phyloP scores from a whole-genome alignment of 2,113 vertebrate species.

The Campylomormyrus numenius region DNA sequence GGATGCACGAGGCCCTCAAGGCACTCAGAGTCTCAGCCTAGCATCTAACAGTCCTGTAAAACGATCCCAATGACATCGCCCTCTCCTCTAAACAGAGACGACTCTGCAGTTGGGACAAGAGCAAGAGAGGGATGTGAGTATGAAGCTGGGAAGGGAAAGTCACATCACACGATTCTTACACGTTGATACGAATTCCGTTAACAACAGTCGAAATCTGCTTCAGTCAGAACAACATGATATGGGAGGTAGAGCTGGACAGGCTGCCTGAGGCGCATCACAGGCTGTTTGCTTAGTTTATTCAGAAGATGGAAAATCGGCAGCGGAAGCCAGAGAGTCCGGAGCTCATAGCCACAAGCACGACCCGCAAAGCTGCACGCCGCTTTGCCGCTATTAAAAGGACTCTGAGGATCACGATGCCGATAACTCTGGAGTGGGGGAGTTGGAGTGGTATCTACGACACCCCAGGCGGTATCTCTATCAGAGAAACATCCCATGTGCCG shows the following conservation, averaged over 20 bases:
- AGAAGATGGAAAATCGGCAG: background rate
- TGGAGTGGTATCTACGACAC: conserved; percentile 13
- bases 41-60: conserved; percentile 30
- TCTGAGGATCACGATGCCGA: conserved; percentile 28
- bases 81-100: conserved; percentile 28
- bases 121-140: conserved; percentile 30
- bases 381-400: background rate
- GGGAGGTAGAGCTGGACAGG: background rate
- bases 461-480: conserved; percentile 17
- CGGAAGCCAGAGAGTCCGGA: background rate
- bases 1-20: background rate
- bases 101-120: conserved; percentile 41
- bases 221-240: background rate
- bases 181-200: conserved; percentile 19
- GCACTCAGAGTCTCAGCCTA: conserved; percentile 21
- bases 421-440: conserved; percentile 24
- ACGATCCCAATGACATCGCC: conserved; percentile 10
- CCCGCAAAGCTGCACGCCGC: background rate
- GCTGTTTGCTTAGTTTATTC: background rate
- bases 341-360: background rate
- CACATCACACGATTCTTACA: background rate
- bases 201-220: conserved; percentile 17
- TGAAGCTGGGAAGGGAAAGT: conserved; percentile 31
- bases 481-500: conserved; percentile 18
- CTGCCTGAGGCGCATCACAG: background rate